Evolutionary conservation across 2,888 invertebrate species (phyloP), one percentile per base, ranked within the genome.

Genomic region (Rhorus exstirpatorius): DNA sequence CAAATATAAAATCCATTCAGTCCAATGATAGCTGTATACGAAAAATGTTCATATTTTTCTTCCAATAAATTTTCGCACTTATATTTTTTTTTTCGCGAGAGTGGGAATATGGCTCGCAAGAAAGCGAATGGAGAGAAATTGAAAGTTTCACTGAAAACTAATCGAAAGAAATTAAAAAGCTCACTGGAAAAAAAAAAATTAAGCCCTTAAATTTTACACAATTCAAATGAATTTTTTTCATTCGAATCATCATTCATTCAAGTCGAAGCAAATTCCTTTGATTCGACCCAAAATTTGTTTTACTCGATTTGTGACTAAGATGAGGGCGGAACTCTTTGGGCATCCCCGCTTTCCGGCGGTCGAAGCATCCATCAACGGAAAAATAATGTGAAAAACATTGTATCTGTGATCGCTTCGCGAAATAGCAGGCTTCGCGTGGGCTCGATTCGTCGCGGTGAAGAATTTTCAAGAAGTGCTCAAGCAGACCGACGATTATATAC

Each of bases 371-470:
- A 61, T 61, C 41, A 17, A 21, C 10, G 3, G 21, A n/a, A 58
- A 19, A 58, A 46, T 12, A 55, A 68, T 53, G 31, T 17, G 63
- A 63, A 61, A 63, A 68, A 60, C 35, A 44, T 4, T 21, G 19
- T 35, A 55, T 65, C 24, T 17, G 24, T 14, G 26, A 38, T 46
- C 14, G 26, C 19, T 19, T 14, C 7, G 46, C 14, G n/a, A 53
- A 61, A 61, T 70, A 0, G 53, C 12, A 7, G 46, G 46, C 44
- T 55, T 55, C 21, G 53, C 75, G 75, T 58, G 75, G 70, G 65
- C 77, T 41, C 35, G 46, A 38, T 63, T 70, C 61, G 68, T 63
- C 53, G 46, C 55, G 49, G 63, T 72, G 19, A 44, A 41, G 19
- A 75, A 75, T 68, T 75, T 61, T 65, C 53, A 35, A n/a, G n/a